Conservation (phyloP, 2,113 vertebrate genomes). For the Lagopus leucura region DNA sequence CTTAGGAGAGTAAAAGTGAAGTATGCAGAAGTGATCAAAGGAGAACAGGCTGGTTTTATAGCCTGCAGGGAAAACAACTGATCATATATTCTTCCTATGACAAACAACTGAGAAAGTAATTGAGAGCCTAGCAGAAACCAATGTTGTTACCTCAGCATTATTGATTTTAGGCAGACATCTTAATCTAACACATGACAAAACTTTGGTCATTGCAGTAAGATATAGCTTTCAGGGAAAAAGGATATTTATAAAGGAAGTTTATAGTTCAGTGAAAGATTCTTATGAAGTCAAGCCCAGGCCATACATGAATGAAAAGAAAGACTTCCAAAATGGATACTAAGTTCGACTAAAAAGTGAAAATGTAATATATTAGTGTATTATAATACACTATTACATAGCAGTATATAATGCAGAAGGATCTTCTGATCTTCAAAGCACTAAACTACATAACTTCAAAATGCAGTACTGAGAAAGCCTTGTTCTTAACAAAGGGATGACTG, state of each 20-base stretch:
- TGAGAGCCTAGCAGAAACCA: slow-evolving; percentile 72
- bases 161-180: slow-evolving; percentile 76
- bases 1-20: slow-evolving; percentile 68
- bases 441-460: slow-evolving; percentile 19
- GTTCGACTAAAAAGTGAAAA: slow-evolving; percentile 21
- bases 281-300: slow-evolving; percentile 34
- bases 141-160: slow-evolving; percentile 77
- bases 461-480: neutral
- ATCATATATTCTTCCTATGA: slow-evolving; percentile 74
- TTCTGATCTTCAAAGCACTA: slow-evolving; percentile 1
- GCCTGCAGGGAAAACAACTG: slow-evolving; percentile 71
- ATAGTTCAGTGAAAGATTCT: slow-evolving; percentile 60
- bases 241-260: slow-evolving; percentile 71
- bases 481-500: neutral
- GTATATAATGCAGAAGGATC: neutral
- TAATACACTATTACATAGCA: neutral
- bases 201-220: slow-evolving; percentile 66
- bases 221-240: slow-evolving; percentile 70
- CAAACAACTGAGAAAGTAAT: slow-evolving; percentile 75
- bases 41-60: slow-evolving; percentile 65
- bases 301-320: slow-evolving; percentile 15
- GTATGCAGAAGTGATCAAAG: slow-evolving; percentile 75
- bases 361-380: neutral
- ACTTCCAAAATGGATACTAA: slow-evolving; percentile 15
- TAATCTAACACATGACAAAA: slow-evolving; percentile 76